These are phyloP conservation scores for Plestiodon gilberti DNA, from an alignment of 2,113 vertebrate species.

Conservation along the genomic window DNA sequence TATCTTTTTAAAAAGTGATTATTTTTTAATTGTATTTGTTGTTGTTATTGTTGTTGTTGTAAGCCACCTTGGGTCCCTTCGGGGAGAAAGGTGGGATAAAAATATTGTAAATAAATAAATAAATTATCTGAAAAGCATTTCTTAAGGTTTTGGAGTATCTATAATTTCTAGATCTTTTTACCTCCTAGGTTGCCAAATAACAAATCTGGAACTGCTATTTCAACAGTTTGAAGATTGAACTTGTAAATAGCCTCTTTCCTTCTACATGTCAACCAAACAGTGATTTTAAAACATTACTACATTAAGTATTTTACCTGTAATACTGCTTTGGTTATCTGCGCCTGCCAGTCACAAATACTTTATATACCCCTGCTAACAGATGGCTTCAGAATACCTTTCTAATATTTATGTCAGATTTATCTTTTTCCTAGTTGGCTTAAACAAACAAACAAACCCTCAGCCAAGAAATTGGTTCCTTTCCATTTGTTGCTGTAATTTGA, in stretches of 20 bases:
- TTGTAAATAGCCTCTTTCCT: neutral
- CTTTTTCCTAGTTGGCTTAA: neutral
- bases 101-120: too few species aligned
- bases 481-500: neutral
- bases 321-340: neutral
- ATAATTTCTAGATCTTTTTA: too few species aligned
- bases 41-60: too few species aligned
- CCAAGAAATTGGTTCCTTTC: neutral
- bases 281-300: neutral
- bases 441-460: neutral
- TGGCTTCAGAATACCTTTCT: neutral
- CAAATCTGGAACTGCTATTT: too few species aligned
- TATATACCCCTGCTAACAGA: neutral
- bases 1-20: too few species aligned
- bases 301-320: neutral
- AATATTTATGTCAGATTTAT: neutral
- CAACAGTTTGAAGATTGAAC: neutral
- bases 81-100: too few species aligned
- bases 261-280: neutral
- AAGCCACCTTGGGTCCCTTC: too few species aligned
- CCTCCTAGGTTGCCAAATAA: too few species aligned
- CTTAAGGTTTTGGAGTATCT: too few species aligned
- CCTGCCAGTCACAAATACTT: neutral
- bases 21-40: too few species aligned
- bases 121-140: too few species aligned